phyloP scores from a whole-genome alignment of 2,113 vertebrate genomes.

The Lathamus discolor region DNA sequence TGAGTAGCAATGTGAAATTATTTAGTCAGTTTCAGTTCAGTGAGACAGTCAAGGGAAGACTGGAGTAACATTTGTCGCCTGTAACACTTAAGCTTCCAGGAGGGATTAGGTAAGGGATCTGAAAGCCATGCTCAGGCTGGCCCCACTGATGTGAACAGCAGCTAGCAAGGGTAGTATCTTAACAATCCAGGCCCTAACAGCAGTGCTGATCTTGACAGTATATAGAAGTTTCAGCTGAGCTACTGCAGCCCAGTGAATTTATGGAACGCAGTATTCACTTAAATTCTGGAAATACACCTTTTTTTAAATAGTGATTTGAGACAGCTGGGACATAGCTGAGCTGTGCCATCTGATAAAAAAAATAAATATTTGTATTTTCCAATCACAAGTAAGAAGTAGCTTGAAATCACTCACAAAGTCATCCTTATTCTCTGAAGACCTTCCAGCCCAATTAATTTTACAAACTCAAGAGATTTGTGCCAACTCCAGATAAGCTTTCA shows the following conservation, averaged over 20 bases:
- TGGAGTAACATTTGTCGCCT: not conserved
- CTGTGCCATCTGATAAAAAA: not conserved
- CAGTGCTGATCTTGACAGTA: not conserved
- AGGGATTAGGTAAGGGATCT: not conserved
- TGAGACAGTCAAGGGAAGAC: not conserved
- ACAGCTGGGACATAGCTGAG: not conserved
- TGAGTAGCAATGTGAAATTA: not conserved
- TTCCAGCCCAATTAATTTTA: conserved; percentile 46
- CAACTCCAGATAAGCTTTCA: conserved; percentile 18
- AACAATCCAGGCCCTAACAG: not conserved
- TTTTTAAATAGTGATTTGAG: not conserved
- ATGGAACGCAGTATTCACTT: not conserved
- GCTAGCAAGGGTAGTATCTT: not conserved
- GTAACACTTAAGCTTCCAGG: not conserved
- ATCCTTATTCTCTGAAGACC: conserved; percentile 8
- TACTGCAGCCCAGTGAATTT: not conserved
- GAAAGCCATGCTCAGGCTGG: not conserved
- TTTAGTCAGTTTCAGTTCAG: not conserved
- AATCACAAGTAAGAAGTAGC: not conserved
- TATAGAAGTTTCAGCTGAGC: not conserved
- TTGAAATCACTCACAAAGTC: conserved; percentile 3
- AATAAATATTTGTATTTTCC: not conserved
- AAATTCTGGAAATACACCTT: not conserved
- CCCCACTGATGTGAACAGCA: not conserved
- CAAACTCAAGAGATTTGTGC: not conserved